Conservation (phyloP, 92 coral and sea anemone species). For the Porites cylindrica region DNA sequence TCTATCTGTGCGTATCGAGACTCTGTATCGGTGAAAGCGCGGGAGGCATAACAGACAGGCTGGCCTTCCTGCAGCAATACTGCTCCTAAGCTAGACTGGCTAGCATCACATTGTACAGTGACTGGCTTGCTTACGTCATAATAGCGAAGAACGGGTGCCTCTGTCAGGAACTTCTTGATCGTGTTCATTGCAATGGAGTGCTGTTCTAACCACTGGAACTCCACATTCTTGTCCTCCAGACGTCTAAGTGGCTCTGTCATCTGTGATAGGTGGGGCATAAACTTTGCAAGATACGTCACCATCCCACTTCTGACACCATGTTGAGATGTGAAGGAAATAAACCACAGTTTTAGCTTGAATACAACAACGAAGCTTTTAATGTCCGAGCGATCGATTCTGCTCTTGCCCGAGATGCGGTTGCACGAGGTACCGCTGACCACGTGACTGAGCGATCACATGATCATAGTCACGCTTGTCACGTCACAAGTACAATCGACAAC, state of each 20-base stretch:
- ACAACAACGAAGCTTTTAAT: no score
- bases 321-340: no score
- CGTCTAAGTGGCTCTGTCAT: slow-evolving; percentile 53
- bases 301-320: slow-evolving; percentile 22
- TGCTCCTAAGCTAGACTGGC: slow-evolving; percentile 57
- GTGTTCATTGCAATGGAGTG: slow-evolving; percentile 51
- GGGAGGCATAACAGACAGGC: slow-evolving; percentile 53
- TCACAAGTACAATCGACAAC: background rate
- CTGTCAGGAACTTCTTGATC: slow-evolving; percentile 39
- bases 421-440: no score
- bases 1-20: slow-evolving; percentile 12
- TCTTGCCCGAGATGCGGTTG: no score
- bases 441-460: no score
- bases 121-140: slow-evolving; percentile 55
- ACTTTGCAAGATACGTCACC: slow-evolving; percentile 66
- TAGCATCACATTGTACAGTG: slow-evolving; percentile 66
- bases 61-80: slow-evolving; percentile 64
- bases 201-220: slow-evolving; percentile 55
- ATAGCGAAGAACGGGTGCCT: slow-evolving; percentile 58
- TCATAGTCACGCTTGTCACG: no score
- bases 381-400: no score
- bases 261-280: slow-evolving; percentile 60
- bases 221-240: slow-evolving; percentile 49
- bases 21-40: slow-evolving; percentile 50
- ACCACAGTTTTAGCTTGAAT: no score